A percentile compares a stretch with the other conserved stretches of the same genome.
Evolutionary conservation across 1,140 invertebrate species (phyloP).

Genomic region (Brachionus koreanus): DNA sequence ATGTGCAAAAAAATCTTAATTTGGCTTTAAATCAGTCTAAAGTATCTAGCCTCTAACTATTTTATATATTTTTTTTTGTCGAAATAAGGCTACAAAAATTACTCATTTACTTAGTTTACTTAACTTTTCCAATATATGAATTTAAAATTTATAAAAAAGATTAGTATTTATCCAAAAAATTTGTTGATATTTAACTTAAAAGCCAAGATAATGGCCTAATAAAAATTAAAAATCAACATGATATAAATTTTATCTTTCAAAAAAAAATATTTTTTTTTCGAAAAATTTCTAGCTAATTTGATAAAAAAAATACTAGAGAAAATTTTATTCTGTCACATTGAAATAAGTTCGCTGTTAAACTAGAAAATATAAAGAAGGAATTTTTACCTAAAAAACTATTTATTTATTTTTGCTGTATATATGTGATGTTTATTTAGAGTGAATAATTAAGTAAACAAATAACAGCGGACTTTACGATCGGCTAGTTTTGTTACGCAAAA

Average conservation of each 20-base stretch:
- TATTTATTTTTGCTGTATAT: no score
- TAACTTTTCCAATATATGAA: not conserved
- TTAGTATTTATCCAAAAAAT: not conserved
- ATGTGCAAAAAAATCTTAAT: not conserved
- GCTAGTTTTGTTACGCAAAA: not conserved
- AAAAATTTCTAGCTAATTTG: not conserved
- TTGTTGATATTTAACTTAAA: not conserved
- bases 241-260: not conserved
- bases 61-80: not conserved
- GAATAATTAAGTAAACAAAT: not conserved
- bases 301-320: not conserved
- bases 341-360: not conserved
- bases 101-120: not conserved
- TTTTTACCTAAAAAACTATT: no score
- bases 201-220: not conserved
- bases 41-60: not conserved
- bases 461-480: not conserved
- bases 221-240: slow-evolving; percentile 5
- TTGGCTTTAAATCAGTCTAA: not conserved
- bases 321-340: not conserved
- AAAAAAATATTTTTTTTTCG: no score
- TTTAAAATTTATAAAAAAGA: not conserved
- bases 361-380: not conserved
- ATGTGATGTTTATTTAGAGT: not conserved
- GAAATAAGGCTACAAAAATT: not conserved